These are phyloP conservation scores for Loris lydekkerianus DNA, from an alignment of 2,797 vertebrate genomes.

Conservation along the genomic window DNA sequence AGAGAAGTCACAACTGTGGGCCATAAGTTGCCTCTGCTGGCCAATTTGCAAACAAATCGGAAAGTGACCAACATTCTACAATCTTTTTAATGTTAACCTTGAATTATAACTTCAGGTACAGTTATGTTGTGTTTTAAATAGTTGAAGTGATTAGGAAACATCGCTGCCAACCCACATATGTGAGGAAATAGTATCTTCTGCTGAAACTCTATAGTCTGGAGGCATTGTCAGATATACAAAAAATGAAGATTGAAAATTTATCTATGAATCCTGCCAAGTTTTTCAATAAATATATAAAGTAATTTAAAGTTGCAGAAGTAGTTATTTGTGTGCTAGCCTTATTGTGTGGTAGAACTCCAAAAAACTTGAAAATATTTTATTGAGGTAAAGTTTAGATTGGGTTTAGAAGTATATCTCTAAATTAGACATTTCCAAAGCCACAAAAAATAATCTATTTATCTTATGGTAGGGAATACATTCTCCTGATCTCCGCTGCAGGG, in stretches of 20 bases:
- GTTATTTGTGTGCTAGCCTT: slow-evolving; percentile 77
- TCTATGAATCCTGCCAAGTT: slow-evolving; percentile 78
- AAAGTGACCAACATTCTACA: not conserved
- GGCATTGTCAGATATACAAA: slow-evolving; percentile 69
- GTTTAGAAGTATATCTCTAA: slow-evolving; percentile 77
- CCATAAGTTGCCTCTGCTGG: not conserved
- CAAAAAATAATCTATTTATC: slow-evolving; percentile 78
- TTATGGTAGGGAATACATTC: slow-evolving; percentile 65
- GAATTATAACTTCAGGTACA: slow-evolving; percentile 22
- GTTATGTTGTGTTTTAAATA: not conserved
- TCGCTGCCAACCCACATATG: slow-evolving; percentile 33
- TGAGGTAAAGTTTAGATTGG: slow-evolving; percentile 77
- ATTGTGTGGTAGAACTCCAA: slow-evolving; percentile 70
- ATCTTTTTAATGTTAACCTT: not conserved
- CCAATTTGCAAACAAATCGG: not conserved
- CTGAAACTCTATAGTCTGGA: slow-evolving; percentile 32
- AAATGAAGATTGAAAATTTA: slow-evolving; percentile 83
- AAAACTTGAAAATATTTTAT: slow-evolving; percentile 67
- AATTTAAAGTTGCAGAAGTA: slow-evolving; percentile 81
- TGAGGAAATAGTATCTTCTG: slow-evolving; percentile 50
- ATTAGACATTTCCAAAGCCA: slow-evolving; percentile 76
- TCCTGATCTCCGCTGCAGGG: slow-evolving; percentile 23
- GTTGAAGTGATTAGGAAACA: slow-evolving; percentile 54
- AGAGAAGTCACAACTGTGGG: not conserved
- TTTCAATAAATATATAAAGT: slow-evolving; percentile 82